Percentiles rank a stretch among this genome's conserved stretches.
Evolutionary conservation across 2,113 vertebrate species (phyloP).

Genomic region (Maccullochella peelii): DNA sequence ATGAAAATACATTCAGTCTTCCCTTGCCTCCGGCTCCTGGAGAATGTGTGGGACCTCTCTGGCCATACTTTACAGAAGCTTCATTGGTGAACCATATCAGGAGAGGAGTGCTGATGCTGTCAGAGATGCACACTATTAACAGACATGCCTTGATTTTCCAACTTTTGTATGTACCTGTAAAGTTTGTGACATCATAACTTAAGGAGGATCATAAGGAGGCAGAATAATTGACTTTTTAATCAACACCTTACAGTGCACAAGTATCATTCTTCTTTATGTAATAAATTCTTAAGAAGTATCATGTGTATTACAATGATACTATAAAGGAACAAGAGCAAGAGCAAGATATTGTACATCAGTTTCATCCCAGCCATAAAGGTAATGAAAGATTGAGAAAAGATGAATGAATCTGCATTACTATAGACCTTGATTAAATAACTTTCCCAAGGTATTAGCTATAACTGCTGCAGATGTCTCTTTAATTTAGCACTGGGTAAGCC

Average conservation of each 20-base stretch:
- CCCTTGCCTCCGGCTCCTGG: slow-evolving; percentile 49
- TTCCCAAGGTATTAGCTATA: not conserved
- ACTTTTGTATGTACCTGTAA: not conserved
- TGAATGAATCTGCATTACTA: not conserved
- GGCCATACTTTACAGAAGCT: slow-evolving; percentile 42
- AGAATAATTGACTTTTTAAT: not conserved
- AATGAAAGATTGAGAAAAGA: not conserved
- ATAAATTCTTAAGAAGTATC: not conserved
- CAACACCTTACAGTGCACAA: not conserved
- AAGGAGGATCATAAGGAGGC: not conserved
- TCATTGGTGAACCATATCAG: slow-evolving; percentile 8
- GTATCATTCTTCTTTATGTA: not conserved
- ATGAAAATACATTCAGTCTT: slow-evolving; percentile 61
- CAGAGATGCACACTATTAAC: not conserved
- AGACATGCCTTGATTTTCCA: not conserved
- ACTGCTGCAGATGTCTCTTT: not conserved
- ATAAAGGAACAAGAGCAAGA: not conserved
- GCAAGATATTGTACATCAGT: not conserved
- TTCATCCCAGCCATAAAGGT: not conserved
- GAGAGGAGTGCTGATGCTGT: slow-evolving; percentile 6
- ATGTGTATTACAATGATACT: not conserved
- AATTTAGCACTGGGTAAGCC: not conserved
- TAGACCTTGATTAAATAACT: slow-evolving; percentile 1
- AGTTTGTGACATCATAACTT: slow-evolving; percentile 5
- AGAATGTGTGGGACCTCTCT: slow-evolving; percentile 52